A percentile compares a stretch with the other conserved stretches of the same genome.
These are phyloP conservation scores for Leucophenga varia DNA, from an alignment of 1,140 invertebrate genomes.

Conservation along the genomic window DNA sequence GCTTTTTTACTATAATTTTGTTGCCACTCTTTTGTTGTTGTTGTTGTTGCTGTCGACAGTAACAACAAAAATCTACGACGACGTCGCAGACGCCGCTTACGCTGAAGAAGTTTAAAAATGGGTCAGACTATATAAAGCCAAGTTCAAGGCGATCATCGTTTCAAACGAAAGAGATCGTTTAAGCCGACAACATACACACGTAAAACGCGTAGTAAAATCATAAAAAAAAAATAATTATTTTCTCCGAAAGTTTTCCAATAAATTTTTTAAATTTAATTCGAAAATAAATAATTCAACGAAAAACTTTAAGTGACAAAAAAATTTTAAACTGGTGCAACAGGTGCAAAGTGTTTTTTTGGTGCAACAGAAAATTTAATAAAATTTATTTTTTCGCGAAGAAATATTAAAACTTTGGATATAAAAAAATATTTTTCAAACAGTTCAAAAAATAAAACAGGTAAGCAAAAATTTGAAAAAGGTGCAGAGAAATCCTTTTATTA, in stretches of 20 bases:
- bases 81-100: neutral
- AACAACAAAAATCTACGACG: neutral
- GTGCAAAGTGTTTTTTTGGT: slow-evolving; percentile 37
- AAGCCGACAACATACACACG: slow-evolving; percentile 23
- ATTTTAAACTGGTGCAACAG: slow-evolving; percentile 30
- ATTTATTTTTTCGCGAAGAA: slow-evolving; percentile 16
- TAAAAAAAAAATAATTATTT: neutral
- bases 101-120: slow-evolving; percentile 48
- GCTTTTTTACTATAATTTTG: neutral
- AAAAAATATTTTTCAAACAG: too few species aligned
- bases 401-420: neutral
- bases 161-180: slow-evolving; percentile 33
- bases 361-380: too few species aligned
- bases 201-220: slow-evolving; percentile 24
- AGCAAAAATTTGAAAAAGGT: too few species aligned
- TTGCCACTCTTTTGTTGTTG: neutral
- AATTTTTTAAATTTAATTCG: neutral
- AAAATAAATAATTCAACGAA: slow-evolving; percentile 17
- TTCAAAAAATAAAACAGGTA: too few species aligned
- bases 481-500: too few species aligned
- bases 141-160: slow-evolving; percentile 60
- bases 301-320: slow-evolving; percentile 18
- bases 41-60: neutral
- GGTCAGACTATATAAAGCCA: slow-evolving; percentile 61
- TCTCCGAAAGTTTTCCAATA: neutral